A percentile compares a stretch with the other conserved stretches of the same genome.
These are phyloP conservation scores for Hyposoter didymator DNA, from an alignment of 2,888 invertebrate species.

Conservation along the genomic window DNA sequence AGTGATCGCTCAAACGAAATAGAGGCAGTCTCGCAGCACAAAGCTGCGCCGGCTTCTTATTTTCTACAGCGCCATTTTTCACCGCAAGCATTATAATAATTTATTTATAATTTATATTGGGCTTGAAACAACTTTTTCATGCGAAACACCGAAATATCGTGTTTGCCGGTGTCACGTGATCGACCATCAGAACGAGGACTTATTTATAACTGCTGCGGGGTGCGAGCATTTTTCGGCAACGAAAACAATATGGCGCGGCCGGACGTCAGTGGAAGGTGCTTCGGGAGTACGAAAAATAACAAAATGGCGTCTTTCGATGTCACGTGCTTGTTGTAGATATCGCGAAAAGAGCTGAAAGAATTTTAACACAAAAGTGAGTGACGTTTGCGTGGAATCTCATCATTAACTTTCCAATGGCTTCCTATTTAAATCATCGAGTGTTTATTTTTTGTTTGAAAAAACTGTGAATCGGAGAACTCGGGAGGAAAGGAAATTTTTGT, in stretches of 20 bases:
- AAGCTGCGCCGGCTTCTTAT: constrained; percentile 31
- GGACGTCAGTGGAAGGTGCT: not conserved
- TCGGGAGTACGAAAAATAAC: not conserved
- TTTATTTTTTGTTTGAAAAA: not conserved
- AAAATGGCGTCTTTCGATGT: constrained; percentile 34
- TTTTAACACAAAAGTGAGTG: constrained; percentile 3
- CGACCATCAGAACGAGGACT: not conserved
- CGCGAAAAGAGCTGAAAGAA: not conserved
- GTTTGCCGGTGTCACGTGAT: not conserved
- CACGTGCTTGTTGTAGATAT: not conserved
- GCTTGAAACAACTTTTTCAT: not conserved
- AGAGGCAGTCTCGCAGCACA: constrained; percentile 8
- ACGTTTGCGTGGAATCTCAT: constrained; percentile 4
- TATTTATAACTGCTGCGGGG: not conserved
- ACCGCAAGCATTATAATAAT: not conserved
- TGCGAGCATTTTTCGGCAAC: not conserved
- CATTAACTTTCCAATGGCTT: not conserved
- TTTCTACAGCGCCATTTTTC: not conserved
- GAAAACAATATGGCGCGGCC: not conserved
- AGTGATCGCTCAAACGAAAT: constrained; percentile 41
- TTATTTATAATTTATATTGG: constrained; percentile 7
- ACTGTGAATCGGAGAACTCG: constrained; percentile 52
- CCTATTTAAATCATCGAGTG: constrained; percentile 8
- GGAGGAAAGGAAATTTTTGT: constrained; percentile 4
- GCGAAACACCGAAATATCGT: not conserved